These are phyloP conservation scores for Hedya salicella DNA, from an alignment of 2,888 invertebrate species.

Conservation along the genomic window DNA sequence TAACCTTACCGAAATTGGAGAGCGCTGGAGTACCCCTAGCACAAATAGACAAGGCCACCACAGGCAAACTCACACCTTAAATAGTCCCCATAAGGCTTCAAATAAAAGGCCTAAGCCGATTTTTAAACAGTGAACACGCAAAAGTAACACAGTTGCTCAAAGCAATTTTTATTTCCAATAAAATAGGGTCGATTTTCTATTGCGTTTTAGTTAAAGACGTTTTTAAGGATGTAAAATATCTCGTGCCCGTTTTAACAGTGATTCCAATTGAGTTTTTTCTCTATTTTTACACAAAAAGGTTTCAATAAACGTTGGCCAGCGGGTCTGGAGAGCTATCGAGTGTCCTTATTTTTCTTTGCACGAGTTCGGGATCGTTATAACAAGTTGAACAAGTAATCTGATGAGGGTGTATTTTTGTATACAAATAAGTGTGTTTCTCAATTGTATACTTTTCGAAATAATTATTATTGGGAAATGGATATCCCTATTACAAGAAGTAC, in stretches of 20 bases:
- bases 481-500: neutral
- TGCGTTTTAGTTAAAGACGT: conserved; percentile 53
- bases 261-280: conserved; percentile 61
- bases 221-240: conserved; percentile 48
- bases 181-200: conserved; percentile 50
- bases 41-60: conserved; percentile 48
- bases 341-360: conserved; percentile 41
- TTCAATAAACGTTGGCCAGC: conserved; percentile 66
- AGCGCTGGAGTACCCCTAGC: conserved; percentile 52
- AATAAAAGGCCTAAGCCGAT: conserved; percentile 40
- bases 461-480: neutral
- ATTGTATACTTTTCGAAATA: conserved; percentile 9
- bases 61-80: conserved; percentile 51
- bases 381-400: conserved; percentile 39
- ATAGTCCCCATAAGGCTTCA: conserved; percentile 42
- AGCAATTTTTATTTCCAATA: conserved; percentile 47
- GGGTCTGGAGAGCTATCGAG: conserved; percentile 46
- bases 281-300: conserved; percentile 53
- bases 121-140: conserved; percentile 13
- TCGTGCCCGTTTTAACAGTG: conserved; percentile 54
- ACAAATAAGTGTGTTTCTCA: conserved; percentile 35
- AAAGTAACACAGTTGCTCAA: conserved; percentile 35
- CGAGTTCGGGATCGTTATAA: conserved; percentile 39
- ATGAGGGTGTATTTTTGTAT: conserved; percentile 37
- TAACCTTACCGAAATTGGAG: conserved; percentile 66